Evolutionary conservation across 2,797 vertebrate species (phyloP).

Genomic region (Crax fasciolata): DNA sequence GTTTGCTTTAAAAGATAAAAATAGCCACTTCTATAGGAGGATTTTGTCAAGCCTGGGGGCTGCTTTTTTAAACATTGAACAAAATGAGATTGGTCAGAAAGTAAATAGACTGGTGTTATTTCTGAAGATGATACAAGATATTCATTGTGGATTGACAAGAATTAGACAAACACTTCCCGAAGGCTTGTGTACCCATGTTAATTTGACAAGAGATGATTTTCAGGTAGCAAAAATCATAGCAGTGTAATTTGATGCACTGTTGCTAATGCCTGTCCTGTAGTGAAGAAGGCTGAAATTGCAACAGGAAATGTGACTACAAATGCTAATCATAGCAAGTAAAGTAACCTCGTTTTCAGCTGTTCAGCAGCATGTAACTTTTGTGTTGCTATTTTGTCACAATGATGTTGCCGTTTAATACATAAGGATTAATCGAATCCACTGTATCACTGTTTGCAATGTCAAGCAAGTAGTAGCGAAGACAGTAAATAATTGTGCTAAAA

Average conservation of each 20-base stretch:
- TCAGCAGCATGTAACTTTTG: not conserved
- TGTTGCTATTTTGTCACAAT: not conserved
- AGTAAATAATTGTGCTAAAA: not conserved
- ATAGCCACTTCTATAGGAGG: not conserved
- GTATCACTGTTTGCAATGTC: not conserved
- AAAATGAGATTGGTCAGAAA: not conserved
- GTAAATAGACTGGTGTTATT: not conserved
- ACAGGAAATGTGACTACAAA: not conserved
- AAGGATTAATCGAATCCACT: not conserved
- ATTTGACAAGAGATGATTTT: not conserved
- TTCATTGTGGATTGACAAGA: not conserved
- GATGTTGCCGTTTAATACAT: not conserved
- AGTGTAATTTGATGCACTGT: not conserved
- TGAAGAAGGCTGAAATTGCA: not conserved
- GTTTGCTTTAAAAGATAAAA: not conserved
- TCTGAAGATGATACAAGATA: not conserved
- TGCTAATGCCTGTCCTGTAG: conserved; percentile 8
- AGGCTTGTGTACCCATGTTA: not conserved
- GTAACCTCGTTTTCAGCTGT: not conserved
- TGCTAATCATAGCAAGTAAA: not conserved
- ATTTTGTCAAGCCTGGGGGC: not conserved
- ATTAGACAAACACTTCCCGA: not conserved
- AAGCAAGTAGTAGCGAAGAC: conserved; percentile 2
- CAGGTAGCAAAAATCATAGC: not conserved
- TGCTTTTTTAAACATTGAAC: not conserved